Evolutionary conservation across 1,140 invertebrate genomes (phyloP).

Genomic region (Calliopsis andreniformis): DNA sequence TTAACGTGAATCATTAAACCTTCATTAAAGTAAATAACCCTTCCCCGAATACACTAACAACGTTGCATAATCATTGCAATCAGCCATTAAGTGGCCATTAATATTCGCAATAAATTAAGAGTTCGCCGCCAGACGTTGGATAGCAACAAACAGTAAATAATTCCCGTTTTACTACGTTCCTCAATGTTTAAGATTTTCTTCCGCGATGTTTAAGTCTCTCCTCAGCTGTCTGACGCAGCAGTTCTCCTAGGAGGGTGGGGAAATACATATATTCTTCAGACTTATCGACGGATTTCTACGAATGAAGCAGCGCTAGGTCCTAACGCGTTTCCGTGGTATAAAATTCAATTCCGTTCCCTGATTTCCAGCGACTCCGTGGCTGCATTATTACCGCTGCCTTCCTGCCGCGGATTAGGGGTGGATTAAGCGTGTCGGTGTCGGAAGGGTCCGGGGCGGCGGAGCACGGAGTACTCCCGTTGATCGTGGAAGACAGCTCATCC

Average conservation of each 20-base stretch:
- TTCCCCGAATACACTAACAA: too few relatives aligned
- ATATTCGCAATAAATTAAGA: too few relatives aligned
- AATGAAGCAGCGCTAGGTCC: conserved; percentile 4
- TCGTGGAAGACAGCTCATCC: neutral
- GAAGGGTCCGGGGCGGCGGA: neutral
- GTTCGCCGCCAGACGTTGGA: too few relatives aligned
- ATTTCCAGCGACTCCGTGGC: conserved; percentile 26
- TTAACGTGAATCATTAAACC: too few relatives aligned
- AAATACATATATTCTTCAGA: conserved; percentile 2
- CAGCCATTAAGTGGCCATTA: too few relatives aligned
- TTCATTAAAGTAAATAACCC: too few relatives aligned
- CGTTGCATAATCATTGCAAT: too few relatives aligned
- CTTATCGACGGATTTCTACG: neutral
- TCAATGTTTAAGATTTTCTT: too few relatives aligned
- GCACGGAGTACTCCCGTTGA: neutral
- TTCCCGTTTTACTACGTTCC: too few relatives aligned
- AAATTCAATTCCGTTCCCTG: conserved; percentile 55
- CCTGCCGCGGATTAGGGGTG: conserved; percentile 11
- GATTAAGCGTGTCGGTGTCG: conserved; percentile 32
- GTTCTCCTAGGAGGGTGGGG: neutral
- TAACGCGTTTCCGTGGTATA: conserved; percentile 27
- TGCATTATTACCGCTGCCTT: conserved; percentile 44
- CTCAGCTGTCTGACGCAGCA: too few relatives aligned
- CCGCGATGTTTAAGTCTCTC: too few relatives aligned
- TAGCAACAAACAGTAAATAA: too few relatives aligned